Base-by-base conservation (phyloP, 92 coral and sea anemone species). In the Zoanthus sociatus region DNA sequence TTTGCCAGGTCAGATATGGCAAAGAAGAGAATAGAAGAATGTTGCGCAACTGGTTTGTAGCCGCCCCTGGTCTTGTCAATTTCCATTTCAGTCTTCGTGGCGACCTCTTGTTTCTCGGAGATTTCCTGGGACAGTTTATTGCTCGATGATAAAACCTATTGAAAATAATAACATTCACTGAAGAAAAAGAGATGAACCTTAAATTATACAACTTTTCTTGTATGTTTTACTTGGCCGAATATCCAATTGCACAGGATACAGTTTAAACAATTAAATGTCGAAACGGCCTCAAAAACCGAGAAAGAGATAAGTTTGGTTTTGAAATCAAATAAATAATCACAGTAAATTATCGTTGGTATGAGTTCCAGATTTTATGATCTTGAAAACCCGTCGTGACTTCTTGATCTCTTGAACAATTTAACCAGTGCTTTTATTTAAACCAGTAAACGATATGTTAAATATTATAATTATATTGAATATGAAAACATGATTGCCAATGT, bases 41-140 rank as follows among this genome's bases (percentile, higher is more conserved):
- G 99, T 53, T 92, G 89, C 7, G 99, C 99, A 16, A 96, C 99
- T 61, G 99, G 99, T 78, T 95, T 92, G 90, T 97, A 97, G 1
- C 99, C 99, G 10, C 96, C 96, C 58, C 99, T 83, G 16, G 99
- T 97, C 89, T 93, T 88, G 79, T 97, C 99, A 30, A 97, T 97
- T 78, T 97, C 98, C 83, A 87, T 93, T 67, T 97, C 98, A 12
- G 99, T 97, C 71, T 87, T 93, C 42, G 97, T 72, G 11, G 99
- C 99, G 76, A 93, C 90, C 84, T 97, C 98, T 54, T 97, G 99
- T 84, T 97, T 97, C 55, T 89, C 97, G 3, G 96, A 95, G 81
- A 97, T 97, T 83, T 97, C 99, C 70, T 91, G 89, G 5, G 99
- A 91, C 74, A 97, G 82, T 63, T 91, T 92, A 84, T 97, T 97